Base-by-base conservation (phyloP, 2,888 invertebrate species). In the Idaea dimidiata region DNA sequence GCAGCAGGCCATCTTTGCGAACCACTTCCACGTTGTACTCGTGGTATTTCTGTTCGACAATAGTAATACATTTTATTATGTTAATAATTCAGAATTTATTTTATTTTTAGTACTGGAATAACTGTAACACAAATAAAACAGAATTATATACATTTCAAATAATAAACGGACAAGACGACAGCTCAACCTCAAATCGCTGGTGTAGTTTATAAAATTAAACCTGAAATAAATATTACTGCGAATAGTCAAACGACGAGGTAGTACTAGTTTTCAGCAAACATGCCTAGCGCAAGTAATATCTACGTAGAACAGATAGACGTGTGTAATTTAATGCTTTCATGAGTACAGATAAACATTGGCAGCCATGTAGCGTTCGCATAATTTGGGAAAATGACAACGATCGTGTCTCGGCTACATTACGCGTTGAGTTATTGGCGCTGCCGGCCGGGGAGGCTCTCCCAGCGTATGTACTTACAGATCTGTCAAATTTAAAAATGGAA, bases 1-100 rank as follows among this genome's bases (percentile, higher is more conserved):
- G 93, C 68, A 97, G 93, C 68, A 97, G 93, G 8, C 98, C 97
- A 81, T 98, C 98, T 83, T 97, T 97, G 70, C 96, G 94, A 60
- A 94, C 94, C 65, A 97, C 96, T 76, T 95, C 95, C 67, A 96
- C 95, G 72, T 96, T 95, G 81, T 94, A 94, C 73, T 96, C 96
- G 81, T 95, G 95, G 86, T 96, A 97, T 94, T 96, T 96, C 97
- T 97, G 93, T n/a, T n/a, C n/a, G n/a, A n/a, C n/a, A n/a, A n/a
- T n/a, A n/a, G n/a, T n/a, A n/a, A n/a, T n/a, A n/a, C n/a, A n/a
- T n/a, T n/a, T n/a, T n/a, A n/a, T n/a, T n/a, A n/a, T n/a, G n/a
- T n/a, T n/a, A n/a, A n/a, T n/a, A n/a, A n/a, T n/a, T n/a, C n/a
- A n/a, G n/a, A n/a, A n/a, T n/a, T n/a, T n/a, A n/a, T n/a, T n/a